Evolutionary conservation across 2,888 invertebrate species (phyloP), one percentile per base, ranked within the genome.

Genomic region (Therioaphis trifolii): DNA sequence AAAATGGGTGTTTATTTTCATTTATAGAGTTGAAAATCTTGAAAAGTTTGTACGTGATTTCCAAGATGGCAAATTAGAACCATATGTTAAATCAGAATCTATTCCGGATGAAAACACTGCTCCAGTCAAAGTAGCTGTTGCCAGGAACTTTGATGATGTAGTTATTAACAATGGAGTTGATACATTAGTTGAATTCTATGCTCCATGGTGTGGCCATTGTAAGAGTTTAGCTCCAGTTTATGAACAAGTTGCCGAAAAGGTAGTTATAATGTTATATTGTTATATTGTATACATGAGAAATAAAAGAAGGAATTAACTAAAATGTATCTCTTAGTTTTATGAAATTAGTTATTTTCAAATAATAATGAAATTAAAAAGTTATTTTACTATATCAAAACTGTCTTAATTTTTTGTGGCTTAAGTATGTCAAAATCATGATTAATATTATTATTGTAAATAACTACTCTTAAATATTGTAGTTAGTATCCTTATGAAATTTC

Each of bases 141-240:
- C 94, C 86, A 96, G 96, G 90, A 99, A 98, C 91, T 99, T 99
- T 90, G 95, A 98, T 88, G 95, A 98, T 84, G 91, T 98, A 84
- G 96, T 99, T 0, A 93, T 93, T 2, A 94, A 99, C 88, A 94
- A 95, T 87, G 94, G 91, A 49, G 94, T 96, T 88, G 99, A 99
- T 89, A 96, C 96, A 3, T 91, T 99, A 66, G 92, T 99, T 86
- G 99, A 99, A 90, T 99, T 99, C 91, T 99, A 99, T 89, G 99
- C 99, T 52, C 98, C 98, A 0, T 99, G 98, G 98, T 98, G 97
- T 89, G 98, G 99, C 86, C 99, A 99, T 88, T 99, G 99, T 91
- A 99, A 99, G 90, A 95, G 95, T 89, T 91, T 99, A 72, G 92
- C 96, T 2, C 99, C 99, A 27, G 91, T 96, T 80, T 99, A 92